A percentile compares a stretch with the other conserved stretches of the same genome.
These are phyloP conservation scores for Octopus sinensis DNA, from an alignment of 1,140 invertebrate species.

Conservation along the genomic window DNA sequence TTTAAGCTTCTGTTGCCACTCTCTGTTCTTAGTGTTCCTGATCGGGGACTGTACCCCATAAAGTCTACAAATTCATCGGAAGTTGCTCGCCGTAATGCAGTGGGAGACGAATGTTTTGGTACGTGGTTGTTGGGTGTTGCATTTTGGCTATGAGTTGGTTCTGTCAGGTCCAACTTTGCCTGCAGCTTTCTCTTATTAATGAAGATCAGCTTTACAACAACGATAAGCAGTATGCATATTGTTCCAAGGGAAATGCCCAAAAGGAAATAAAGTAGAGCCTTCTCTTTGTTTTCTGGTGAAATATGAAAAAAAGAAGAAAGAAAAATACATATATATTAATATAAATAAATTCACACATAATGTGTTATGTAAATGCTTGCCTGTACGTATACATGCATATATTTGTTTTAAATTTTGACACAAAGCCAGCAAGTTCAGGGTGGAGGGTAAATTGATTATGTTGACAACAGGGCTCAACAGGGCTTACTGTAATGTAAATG, in stretches of 20 bases:
- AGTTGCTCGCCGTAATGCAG: slow-evolving; percentile 36
- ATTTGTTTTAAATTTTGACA: no score
- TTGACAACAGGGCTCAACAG: no score
- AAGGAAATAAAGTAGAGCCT: slow-evolving; percentile 74
- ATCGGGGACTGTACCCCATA: slow-evolving; percentile 40
- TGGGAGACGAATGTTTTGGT: slow-evolving; percentile 28
- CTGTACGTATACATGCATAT: no score
- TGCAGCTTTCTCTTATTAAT: slow-evolving; percentile 63
- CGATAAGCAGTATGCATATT: slow-evolving; percentile 67
- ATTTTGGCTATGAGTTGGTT: slow-evolving; percentile 59
- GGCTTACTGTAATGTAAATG: no score
- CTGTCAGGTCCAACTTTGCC: slow-evolving; percentile 67
- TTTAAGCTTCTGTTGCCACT: slow-evolving; percentile 32
- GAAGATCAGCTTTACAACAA: slow-evolving; percentile 68
- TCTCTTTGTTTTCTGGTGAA: slow-evolving; percentile 72
- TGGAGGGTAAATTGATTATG: no score
- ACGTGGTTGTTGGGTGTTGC: slow-evolving; percentile 28
- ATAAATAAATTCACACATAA: no score
- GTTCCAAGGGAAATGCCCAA: slow-evolving; percentile 69
- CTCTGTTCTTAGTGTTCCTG: slow-evolving; percentile 28
- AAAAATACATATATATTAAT: no score
- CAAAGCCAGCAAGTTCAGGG: no score
- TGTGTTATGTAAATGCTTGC: no score
- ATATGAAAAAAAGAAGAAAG: slow-evolving; percentile 26
- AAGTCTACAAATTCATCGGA: slow-evolving; percentile 46